Evolutionary conservation across 2,797 vertebrate species (phyloP), one percentile per base, ranked within the genome.

Genomic region (Chanos chanos): DNA sequence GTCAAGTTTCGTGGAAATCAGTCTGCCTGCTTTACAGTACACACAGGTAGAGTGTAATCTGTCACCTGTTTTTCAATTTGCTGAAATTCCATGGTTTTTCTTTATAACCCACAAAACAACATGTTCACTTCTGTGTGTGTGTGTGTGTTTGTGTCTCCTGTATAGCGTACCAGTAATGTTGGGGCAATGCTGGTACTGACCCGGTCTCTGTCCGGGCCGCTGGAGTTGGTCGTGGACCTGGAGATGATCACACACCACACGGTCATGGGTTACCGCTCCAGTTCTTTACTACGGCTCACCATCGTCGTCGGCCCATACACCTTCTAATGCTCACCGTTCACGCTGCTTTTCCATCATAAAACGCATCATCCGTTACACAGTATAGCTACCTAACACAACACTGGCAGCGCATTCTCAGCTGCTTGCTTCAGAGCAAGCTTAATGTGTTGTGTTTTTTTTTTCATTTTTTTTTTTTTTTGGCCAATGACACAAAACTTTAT

Each of bases 191-290:
- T 99, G 73, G 92, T 97, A 41, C 81, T 99, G 73, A 93, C 95
- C 82, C 97, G 94, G 73, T 85, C 93, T 0, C 83, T 98, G 50
- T 66, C 89, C 0, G 96, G 95, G 60, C 96, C 96, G 12, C 82
- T 90, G 76, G 96, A 99, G 81, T 88, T 93, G 44, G 81, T 97
- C 0, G 90, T 99, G 72, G 96, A 99, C 80, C 89, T 98, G 85
- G 96, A 99, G 90, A 96, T 99, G 96, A 77, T 97, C 82, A 98
- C 95, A 7, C 93, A 94, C 79, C 94, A 92, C 83, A 89, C 89
- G 56, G 73, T 86, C 77, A 91, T 94, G 83, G 96, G 91, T 73
- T 97, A 92, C 74, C 94, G 92, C 54, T 88, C 93, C 58, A 96
- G 90, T 87, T 97, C 96, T 0, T 88, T 99, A 89, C 85, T 99